Base-by-base conservation (phyloP, 2,797 vertebrate species). In the Poeciliopsis infans region DNA sequence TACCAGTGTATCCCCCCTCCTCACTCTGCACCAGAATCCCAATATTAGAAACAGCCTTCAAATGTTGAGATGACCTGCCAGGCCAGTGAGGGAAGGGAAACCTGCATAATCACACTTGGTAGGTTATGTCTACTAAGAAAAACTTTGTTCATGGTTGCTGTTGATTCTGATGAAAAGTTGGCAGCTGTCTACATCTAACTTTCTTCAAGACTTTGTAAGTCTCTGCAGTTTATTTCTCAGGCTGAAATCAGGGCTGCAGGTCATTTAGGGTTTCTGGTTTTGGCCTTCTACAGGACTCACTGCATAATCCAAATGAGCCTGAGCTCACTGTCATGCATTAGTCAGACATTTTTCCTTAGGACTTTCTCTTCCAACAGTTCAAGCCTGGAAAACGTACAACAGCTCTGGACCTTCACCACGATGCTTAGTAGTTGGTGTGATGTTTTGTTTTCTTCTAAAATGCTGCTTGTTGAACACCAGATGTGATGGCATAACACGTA, bases 21-120 rank as follows among this genome's bases (percentile, higher is more conserved):
- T 89, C 84, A 88, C 89, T 91, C 91, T 91, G 89, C 93, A 87
- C 86, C 91, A 92, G 96, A 95, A 95, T 93, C 85, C 95, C 97
- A 97, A 96, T 96, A 98, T 97, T 97, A 97, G 96, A 97, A 96
- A 96, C 96, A 97, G 96, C 96, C 96, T 95, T 94, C 92, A 90
- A 94, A 87, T 87, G 89, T 83, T 88, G 86, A 91, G 93, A 88
- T 90, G 89, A 94, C 90, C 93, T 90, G 91, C 86, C 88, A 90
- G 84, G 91, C 89, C 86, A 87, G 88, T 79, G 81, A 88, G 78
- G 81, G 89, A 93, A 86, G 55, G 74, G 82, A 77, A 84, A 88
- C 85, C 89, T 88, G 88, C 81, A 91, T 92, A 90, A 91, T 92
- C 91, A 85, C 85, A 89, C 86, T 86, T 72, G 83, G 73, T 66